Evolutionary conservation across 2,797 vertebrate species (phyloP), one percentile per base, ranked within the genome.

Genomic region (Dipus sagitta): DNA sequence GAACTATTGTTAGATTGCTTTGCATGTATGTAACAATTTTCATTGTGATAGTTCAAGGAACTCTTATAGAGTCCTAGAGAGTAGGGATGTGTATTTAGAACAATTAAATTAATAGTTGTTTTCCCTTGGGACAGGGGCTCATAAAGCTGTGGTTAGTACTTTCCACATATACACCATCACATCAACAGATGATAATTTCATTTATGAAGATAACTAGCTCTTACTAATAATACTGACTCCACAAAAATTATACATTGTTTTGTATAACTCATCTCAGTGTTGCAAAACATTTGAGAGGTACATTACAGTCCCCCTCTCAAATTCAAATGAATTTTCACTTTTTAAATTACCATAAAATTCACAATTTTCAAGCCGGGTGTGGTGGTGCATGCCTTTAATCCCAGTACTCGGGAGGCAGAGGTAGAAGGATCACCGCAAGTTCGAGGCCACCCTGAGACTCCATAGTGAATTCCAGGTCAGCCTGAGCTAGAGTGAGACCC

Each of bases 1-100:
- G 52, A 93, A 88, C 90, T 95, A 88, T 26, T 85, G 64, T 91
- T 65, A 93, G 2, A 20, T 38, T 64, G 32, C 24, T 67, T 96
- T 58, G 4, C 42, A 82, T 72, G 65, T 74, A 68, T 79, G 17
- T 11, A 20, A 47, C 82, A 13, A 68, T 87, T 89, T 92, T 71
- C 30, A 38, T 71, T 32, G 81, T 77, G 21, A 28, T 85, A 64
- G 28, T 32, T 94, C 67, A 86, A 79, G 23, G 34, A 83, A 93
- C 23, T 52, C 26, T 67, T 80, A 82, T 42, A 62, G 20, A 64
- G 38, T 24, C 8, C 21, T 28, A 38, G 65, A 60, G 30, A 92
- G 92, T 64, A 75, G 2, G 54, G 17, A 54, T 72, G 18, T 52
- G 1, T 81, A 38, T 34, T 76, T 65, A 82, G 24, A 52, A 74